These are phyloP conservation scores for Manacus vitellinus DNA, from an alignment of 2,113 vertebrate species.

Conservation along the genomic window DNA sequence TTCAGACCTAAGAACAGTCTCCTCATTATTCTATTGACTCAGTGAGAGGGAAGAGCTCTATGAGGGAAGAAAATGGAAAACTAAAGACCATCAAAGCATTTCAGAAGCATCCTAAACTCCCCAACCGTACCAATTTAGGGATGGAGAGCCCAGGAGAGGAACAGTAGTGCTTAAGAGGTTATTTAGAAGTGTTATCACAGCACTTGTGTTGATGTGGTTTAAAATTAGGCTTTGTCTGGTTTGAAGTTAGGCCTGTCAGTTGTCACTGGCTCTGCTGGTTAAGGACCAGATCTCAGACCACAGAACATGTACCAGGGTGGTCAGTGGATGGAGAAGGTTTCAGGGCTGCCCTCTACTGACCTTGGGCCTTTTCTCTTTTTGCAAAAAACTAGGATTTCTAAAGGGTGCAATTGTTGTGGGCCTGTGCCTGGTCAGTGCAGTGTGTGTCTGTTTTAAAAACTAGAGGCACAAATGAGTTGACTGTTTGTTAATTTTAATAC, in stretches of 20 bases:
- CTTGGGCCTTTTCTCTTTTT: not conserved
- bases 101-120: not conserved
- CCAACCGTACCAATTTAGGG: not conserved
- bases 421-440: not conserved
- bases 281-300: not conserved
- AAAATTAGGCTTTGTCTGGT: not conserved
- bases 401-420: not conserved
- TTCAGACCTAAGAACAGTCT: constrained; percentile 22
- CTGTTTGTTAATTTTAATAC: not conserved
- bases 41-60: not conserved
- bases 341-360: not conserved
- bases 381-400: not conserved
- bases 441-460: not conserved
- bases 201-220: not conserved
- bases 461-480: not conserved
- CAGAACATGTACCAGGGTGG: not conserved
- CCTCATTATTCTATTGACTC: constrained; percentile 52
- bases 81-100: not conserved
- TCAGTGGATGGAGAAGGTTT: not conserved
- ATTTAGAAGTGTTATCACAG: not conserved
- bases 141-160: not conserved
- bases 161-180: not conserved
- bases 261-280: not conserved
- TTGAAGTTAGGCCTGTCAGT: not conserved
- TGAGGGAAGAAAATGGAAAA: not conserved